These are phyloP conservation scores for Esperia sulphurella DNA, from an alignment of 2,888 invertebrate species.

Conservation along the genomic window DNA sequence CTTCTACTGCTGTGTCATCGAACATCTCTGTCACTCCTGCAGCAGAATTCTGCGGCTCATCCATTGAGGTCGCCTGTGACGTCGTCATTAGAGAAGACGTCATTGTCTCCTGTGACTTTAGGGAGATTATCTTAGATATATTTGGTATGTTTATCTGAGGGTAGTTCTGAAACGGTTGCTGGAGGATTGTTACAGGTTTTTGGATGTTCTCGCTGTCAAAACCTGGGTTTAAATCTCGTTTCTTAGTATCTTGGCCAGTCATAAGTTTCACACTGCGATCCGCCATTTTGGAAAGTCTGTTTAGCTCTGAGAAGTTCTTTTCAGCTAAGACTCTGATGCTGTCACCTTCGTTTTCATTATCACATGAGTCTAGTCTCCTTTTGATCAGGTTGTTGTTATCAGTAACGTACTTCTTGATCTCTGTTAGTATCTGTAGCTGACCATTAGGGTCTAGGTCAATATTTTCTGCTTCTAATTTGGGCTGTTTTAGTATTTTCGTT, in stretches of 20 bases:
- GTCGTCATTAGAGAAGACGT: conserved; percentile 56
- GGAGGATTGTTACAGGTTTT: conserved; percentile 29
- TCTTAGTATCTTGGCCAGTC: conserved; percentile 52
- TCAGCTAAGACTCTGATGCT: conserved; percentile 62
- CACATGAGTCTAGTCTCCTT: conserved; percentile 47
- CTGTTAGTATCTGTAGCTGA: conserved; percentile 60
- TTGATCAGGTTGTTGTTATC: conserved; percentile 72
- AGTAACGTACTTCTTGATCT: conserved; percentile 64
- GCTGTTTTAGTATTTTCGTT: conserved; percentile 20
- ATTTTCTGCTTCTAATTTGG: conserved; percentile 21
- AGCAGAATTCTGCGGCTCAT: conserved; percentile 58
- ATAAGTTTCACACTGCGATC: conserved; percentile 65
- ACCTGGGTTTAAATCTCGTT: conserved; percentile 60
- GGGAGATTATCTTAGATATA: conserved; percentile 60
- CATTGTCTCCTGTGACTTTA: conserved; percentile 35
- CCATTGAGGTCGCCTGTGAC: conserved; percentile 63
- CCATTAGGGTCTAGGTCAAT: conserved; percentile 45
- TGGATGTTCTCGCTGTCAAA: conserved; percentile 64
- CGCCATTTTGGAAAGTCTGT: conserved; percentile 68
- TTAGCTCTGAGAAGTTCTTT: conserved; percentile 68
- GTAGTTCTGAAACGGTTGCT: conserved; percentile 33
- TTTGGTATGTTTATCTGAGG: conserved; percentile 61
- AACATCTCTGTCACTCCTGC: conserved; percentile 43
- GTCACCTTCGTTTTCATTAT: conserved; percentile 33
- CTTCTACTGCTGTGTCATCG: conserved; percentile 10